Conservation (phyloP, 2,113 vertebrate genomes). For the Zosterops hypoxanthus region DNA sequence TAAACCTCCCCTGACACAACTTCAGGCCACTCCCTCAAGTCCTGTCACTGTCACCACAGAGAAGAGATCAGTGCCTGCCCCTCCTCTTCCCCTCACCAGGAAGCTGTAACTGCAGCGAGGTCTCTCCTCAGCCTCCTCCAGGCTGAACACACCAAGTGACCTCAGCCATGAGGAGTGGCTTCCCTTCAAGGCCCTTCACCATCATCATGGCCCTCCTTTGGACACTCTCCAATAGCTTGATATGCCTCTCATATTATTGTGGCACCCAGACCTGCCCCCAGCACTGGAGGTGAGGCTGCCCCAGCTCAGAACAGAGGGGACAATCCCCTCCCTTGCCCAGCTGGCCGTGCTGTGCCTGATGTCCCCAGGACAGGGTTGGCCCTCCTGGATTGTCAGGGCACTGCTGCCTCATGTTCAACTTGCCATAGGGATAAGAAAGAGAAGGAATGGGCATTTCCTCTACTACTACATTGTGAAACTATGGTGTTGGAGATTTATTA, state of each 20-base stretch:
- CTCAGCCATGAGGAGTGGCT: rapidly evolving
- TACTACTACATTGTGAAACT: neutral
- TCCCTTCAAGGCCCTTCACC: neutral
- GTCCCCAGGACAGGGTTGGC: rapidly evolving
- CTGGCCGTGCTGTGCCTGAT: neutral
- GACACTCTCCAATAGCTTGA: rapidly evolving
- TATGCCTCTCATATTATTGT: neutral
- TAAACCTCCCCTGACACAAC: neutral
- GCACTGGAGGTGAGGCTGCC: neutral
- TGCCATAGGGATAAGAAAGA: neutral
- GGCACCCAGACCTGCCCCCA: neutral
- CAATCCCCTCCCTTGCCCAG: neutral
- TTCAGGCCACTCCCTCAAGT: rapidly evolving
- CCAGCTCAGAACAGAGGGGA: neutral
- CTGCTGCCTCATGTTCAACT: neutral
- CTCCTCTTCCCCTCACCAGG: neutral
- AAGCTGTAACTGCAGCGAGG: rapidly evolving
- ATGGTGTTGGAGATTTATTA: neutral
- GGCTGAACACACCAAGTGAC: rapidly evolving
- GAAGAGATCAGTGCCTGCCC: neutral
- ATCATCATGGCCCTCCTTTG: rapidly evolving
- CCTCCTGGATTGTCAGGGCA: neutral
- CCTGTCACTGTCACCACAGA: neutral
- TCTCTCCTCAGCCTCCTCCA: neutral
- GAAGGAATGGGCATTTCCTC: neutral